phyloP scores from a whole-genome alignment of 2,113 vertebrate species.

The Python bivittatus region DNA sequence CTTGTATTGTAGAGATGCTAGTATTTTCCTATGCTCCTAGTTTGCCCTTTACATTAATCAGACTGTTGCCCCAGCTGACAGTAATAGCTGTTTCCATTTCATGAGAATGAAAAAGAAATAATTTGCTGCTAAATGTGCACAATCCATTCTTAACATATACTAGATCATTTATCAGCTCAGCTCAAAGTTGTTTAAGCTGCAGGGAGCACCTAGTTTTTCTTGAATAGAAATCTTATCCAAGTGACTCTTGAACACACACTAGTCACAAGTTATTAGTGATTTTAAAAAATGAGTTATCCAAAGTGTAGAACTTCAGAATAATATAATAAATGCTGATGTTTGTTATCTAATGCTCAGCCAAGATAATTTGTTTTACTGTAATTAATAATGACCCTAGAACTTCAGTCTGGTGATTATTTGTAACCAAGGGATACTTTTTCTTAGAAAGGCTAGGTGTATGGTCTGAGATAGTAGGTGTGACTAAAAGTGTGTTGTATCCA shows the following conservation, averaged over 20 bases:
- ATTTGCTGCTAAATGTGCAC: conserved; percentile 35
- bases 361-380: not conserved
- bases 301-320: conserved; percentile 33
- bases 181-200: not conserved
- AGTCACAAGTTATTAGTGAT: not conserved
- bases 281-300: conserved; percentile 22
- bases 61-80: not conserved
- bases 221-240: conserved; percentile 35
- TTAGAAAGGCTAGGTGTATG: not conserved
- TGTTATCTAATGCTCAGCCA: not conserved
- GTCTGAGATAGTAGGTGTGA: not conserved
- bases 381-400: not conserved
- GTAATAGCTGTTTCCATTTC: conserved; percentile 45
- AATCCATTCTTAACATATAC: not conserved
- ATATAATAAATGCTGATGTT: not conserved
- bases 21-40: conserved; percentile 35
- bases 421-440: not conserved
- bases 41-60: conserved; percentile 54
- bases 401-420: not conserved
- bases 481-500: not conserved
- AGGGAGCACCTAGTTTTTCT: conserved; percentile 32
- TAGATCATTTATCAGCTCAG: not conserved
- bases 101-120: conserved; percentile 33
- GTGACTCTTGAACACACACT: conserved; percentile 7
- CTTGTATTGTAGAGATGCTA: conserved; percentile 20